These are phyloP conservation scores for Agelastica alni DNA, from an alignment of 2,888 invertebrate genomes.

Conservation along the genomic window DNA sequence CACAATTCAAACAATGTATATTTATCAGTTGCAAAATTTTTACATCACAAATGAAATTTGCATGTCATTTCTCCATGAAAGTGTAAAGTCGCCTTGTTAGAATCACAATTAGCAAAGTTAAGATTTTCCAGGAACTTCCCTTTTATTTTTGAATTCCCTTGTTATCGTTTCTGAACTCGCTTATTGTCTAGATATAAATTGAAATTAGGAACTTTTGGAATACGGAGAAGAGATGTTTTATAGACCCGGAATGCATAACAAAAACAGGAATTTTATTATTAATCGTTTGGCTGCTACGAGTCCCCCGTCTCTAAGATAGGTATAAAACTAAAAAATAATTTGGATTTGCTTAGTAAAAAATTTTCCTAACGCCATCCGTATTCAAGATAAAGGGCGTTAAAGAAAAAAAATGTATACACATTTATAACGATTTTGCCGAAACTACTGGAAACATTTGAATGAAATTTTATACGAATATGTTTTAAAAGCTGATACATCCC, in stretches of 20 bases:
- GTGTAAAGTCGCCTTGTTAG: constrained; percentile 19
- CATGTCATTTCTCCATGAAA: constrained; percentile 6
- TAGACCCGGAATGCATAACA: neutral
- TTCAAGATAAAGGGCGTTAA: too few relatives aligned
- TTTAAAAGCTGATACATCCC: too few relatives aligned
- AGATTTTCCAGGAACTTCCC: constrained; percentile 11
- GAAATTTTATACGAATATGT: too few relatives aligned
- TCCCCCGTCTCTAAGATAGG: too few relatives aligned
- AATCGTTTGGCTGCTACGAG: too few relatives aligned
- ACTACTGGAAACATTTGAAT: too few relatives aligned
- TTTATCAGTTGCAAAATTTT: constrained; percentile 2
- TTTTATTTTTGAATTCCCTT: constrained; percentile 11
- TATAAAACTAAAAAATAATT: too few relatives aligned
- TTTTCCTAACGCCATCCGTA: too few relatives aligned
- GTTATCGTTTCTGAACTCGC: constrained; percentile 20
- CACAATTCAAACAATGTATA: neutral
- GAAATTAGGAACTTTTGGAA: constrained; percentile 21
- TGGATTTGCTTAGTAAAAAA: too few relatives aligned
- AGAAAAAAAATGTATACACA: too few relatives aligned
- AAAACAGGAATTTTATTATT: too few relatives aligned
- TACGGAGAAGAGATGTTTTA: neutral
- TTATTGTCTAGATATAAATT: constrained; percentile 21
- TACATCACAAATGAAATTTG: constrained; percentile 20
- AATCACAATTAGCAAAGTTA: constrained; percentile 20
- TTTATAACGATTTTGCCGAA: too few relatives aligned